These are phyloP conservation scores for Psephotus haematonotus DNA, from an alignment of 2,113 vertebrate species.

Conservation along the genomic window DNA sequence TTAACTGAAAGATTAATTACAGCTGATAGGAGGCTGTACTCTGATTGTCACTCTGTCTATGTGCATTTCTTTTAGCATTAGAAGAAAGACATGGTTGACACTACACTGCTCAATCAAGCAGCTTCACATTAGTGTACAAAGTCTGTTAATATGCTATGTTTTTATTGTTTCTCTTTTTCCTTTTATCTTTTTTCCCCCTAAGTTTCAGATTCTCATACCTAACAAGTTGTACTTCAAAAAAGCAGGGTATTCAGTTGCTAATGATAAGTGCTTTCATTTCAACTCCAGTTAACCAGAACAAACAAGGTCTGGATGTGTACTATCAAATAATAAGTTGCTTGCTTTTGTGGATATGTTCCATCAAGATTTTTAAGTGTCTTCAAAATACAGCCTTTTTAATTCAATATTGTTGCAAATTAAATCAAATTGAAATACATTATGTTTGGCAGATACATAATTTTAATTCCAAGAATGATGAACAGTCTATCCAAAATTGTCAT, in stretches of 20 bases:
- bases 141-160: slow-evolving; percentile 66
- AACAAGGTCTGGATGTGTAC: neutral
- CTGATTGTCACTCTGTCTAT: slow-evolving; percentile 85
- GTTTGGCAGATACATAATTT: neutral
- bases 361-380: neutral
- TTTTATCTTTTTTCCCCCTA: accelerated
- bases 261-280: neutral
- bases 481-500: neutral
- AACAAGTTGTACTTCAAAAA: slow-evolving; percentile 29
- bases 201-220: neutral
- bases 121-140: slow-evolving; percentile 50
- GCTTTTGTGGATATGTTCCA: neutral
- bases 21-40: slow-evolving; percentile 80
- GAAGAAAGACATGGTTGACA: slow-evolving; percentile 76
- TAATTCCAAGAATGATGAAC: neutral
- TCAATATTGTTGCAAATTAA: neutral
- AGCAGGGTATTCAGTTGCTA: neutral
- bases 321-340: neutral
- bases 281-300: neutral
- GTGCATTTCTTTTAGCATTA: slow-evolving; percentile 80
- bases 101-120: slow-evolving; percentile 69
- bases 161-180: slow-evolving; percentile 57
- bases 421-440: neutral
- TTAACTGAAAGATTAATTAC: slow-evolving; percentile 97
- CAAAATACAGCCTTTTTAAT: neutral